phyloP scores from a whole-genome alignment of 2,113 vertebrate species.

The Marmota monax region DNA sequence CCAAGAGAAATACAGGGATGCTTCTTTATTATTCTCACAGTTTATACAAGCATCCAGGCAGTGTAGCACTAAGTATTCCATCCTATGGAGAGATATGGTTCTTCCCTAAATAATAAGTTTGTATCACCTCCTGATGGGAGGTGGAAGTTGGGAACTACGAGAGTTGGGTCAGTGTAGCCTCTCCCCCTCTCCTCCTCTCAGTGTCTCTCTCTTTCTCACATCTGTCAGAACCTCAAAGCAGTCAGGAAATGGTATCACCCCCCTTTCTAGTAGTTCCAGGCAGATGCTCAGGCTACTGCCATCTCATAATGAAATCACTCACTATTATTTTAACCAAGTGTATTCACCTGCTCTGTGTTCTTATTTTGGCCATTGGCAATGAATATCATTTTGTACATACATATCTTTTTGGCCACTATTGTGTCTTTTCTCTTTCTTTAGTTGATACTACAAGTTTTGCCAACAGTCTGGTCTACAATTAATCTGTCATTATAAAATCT shows the following conservation, averaged over 20 bases:
- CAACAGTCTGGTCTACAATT: constrained; percentile 58
- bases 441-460: constrained; percentile 42
- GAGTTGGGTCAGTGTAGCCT: not conserved
- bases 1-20: not conserved
- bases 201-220: not conserved
- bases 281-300: not conserved
- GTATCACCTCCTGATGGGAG: not conserved
- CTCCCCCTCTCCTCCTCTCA: not conserved
- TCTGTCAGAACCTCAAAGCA: not conserved
- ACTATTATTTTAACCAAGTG: not conserved
- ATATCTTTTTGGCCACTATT: not conserved
- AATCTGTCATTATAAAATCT: constrained; percentile 14
- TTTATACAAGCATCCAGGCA: not conserved
- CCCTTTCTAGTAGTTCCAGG: not conserved
- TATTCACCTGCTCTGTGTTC: constrained; percentile 7
- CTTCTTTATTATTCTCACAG: not conserved
- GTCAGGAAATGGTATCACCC: not conserved
- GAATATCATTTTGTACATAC: not conserved
- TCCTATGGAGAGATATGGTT: not conserved
- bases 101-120: not conserved
- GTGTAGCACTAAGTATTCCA: not conserved
- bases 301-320: constrained; percentile 1
- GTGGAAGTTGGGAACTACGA: not conserved
- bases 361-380: constrained; percentile 31
- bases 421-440: constrained; percentile 31